Percentiles rank a stretch among this genome's conserved stretches.
These are phyloP conservation scores for Diadema setosum DNA, from an alignment of 35 echinoderm and acorn worm genomes.

Conservation along the genomic window DNA sequence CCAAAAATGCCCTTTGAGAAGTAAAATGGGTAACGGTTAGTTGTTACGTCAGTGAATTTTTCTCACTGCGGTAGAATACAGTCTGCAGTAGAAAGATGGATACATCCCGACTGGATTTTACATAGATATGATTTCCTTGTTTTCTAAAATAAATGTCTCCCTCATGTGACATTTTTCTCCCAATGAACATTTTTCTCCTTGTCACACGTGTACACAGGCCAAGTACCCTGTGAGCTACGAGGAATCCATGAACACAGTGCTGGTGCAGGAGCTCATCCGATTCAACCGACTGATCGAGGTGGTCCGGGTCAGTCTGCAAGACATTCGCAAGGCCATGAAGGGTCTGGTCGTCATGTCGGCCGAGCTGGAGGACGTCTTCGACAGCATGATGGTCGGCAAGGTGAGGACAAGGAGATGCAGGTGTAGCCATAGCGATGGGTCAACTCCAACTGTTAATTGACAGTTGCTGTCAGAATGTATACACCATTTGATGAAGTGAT, in stretches of 20 bases:
- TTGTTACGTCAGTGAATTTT: too few species aligned
- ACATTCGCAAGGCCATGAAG: constrained; percentile 92
- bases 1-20: too few species aligned
- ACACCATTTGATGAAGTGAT: too few species aligned
- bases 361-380: constrained; percentile 95
- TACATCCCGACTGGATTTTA: too few species aligned
- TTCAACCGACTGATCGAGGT: constrained; percentile 86
- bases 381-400: constrained; percentile 99
- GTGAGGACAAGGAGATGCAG: constrained; percentile 34
- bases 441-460: too few species aligned
- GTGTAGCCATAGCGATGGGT: too few species aligned
- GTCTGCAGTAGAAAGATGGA: too few species aligned
- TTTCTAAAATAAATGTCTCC: too few species aligned
- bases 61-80: too few species aligned
- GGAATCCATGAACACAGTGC: constrained; percentile 98
- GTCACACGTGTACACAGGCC: constrained; percentile 1
- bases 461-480: too few species aligned
- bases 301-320: constrained; percentile 71
- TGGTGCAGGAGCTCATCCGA: constrained; percentile 93
- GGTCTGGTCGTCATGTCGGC: constrained; percentile 97
- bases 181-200: neutral
- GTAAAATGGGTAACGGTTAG: too few species aligned
- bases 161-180: too few species aligned
- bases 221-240: constrained; percentile 96
- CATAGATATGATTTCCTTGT: neutral